Base-by-base conservation (phyloP, 2,888 invertebrate genomes). In the Teleiodes luculella region DNA sequence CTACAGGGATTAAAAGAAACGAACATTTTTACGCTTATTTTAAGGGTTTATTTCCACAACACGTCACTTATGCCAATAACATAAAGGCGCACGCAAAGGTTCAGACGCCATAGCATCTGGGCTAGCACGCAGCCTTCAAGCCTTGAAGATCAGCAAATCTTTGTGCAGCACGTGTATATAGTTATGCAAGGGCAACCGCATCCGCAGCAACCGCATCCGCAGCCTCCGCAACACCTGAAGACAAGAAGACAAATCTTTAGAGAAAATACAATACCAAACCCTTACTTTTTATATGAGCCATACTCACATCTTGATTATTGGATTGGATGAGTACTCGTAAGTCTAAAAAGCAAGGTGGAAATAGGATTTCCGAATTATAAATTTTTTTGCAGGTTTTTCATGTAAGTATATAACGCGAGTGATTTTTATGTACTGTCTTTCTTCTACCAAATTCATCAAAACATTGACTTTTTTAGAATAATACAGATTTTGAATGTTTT, bases 371-470 rank as follows among this genome's bases (percentile, higher is more conserved):
- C 28, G 20, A 53, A 66, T 63, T 59, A 6, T n/a, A n/a, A 31
- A 14, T 41, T 63, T 73, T 78, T 79, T 76, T 71, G 57, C 13
- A 56, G 41, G 28, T 63, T 72, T 74, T 63, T 57, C 57, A 59
- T 72, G 67, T 72, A 59, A 72, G 67, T 72, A 58, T 63, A 64
- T 65, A 53, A 66, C 66, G 60, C 73, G 57, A 65, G 66, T 39
- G 70, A 82, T 78, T 83, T 82, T 59, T 69, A 65, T 73, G 74
- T 74, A 83, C 79, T 84, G 69, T 66, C 55, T 56, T 54, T 45
- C 6, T 11, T 1, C 1, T 30, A 16, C 11, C 53, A 57, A 14
- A 18, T 31, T 36, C 59, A 63, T 71, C 61, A 72, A 72, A 65
- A 78, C 37, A 77, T 67, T 63, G 69, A 66, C 71, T 76, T 66